Evolutionary conservation across 1,140 invertebrate genomes (phyloP).

Genomic region (Zaprionus kolodkinae): DNA sequence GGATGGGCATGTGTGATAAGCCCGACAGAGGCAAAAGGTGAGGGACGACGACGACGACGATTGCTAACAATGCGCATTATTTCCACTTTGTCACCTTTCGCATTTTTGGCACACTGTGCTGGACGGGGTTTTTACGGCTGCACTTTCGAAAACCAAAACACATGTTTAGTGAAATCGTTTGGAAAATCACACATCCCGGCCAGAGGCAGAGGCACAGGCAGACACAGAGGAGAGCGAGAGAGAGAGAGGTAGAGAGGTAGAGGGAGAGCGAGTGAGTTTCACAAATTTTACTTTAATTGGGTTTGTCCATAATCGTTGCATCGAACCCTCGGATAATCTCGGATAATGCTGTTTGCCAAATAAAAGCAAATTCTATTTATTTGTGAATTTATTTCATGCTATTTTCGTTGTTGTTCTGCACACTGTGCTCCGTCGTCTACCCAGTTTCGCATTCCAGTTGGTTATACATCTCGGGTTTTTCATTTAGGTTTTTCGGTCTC

Average conservation of each 20-base stretch:
- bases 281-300: constrained; percentile 78
- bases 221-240: not conserved
- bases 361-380: constrained; percentile 78
- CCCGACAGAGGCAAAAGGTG: constrained; percentile 65
- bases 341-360: constrained; percentile 83
- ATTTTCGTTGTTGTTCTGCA: constrained; percentile 22
- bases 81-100: constrained; percentile 82
- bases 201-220: not conserved
- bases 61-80: constrained; percentile 77
- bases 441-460: not conserved
- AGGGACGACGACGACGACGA: constrained; percentile 11
- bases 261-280: constrained; percentile 18
- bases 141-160: constrained; percentile 75
- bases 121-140: constrained; percentile 63
- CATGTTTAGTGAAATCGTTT: constrained; percentile 79
- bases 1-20: constrained; percentile 54
- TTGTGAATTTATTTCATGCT: constrained; percentile 68
- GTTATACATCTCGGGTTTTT: not conserved
- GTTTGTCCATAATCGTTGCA: constrained; percentile 82
- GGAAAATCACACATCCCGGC: constrained; percentile 71
- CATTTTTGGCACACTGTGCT: constrained; percentile 31
- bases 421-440: not conserved
- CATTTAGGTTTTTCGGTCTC: not conserved
- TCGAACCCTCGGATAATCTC: constrained; percentile 82
- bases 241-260: constrained; percentile 1